Evolutionary conservation across 2,797 vertebrate species (phyloP), one percentile per base, ranked within the genome.

Genomic region (Moxostoma hubbsi): DNA sequence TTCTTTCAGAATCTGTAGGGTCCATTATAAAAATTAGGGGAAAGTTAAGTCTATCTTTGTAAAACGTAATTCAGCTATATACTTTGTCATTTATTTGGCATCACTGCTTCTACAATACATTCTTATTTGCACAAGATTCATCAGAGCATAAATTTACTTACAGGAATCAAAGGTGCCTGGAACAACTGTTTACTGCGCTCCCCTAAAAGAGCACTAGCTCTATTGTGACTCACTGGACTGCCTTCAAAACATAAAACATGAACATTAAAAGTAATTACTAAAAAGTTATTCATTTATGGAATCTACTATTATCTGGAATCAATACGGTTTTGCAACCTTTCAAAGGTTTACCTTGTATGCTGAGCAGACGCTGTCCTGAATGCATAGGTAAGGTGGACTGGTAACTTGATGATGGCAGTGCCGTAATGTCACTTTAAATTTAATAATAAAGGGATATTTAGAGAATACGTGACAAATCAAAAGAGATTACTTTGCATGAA

Each of bases 111-210:
- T 36, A 36, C 2, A 36, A 36, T 36, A 49, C 10, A 62, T 15
- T 45, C 36, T 7, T 53, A 54, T 43, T 13, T 2, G 9, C 24
- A 71, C 10, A n/a, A 11, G 18, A 47, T 46, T 5, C 49, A 58
- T 50, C 24, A 36, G 36, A 36, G 36, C 36, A 58, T 58, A 47
- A 71, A 69, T 0, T 0, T 50, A 91, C 95, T 95, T 75, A 97
- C 96, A 7, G 96, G 94, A 75, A 97, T 94, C 54, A 96, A 95
- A 50, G 95, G 91, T 4, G 95, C 89, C 49, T 93, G 93, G 57
- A 97, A 97, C 88, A 97, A 92, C 89, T 97, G 96, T 90, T 97
- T 97, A 85, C 91, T 94, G 9, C 96, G 94, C 76, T 97, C 96
- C 36, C 94, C 93, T 10, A 97, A 93, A 36, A 97, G 91, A 0